Base-by-base conservation (phyloP, 2,113 vertebrate species). In the Marmota monax region DNA sequence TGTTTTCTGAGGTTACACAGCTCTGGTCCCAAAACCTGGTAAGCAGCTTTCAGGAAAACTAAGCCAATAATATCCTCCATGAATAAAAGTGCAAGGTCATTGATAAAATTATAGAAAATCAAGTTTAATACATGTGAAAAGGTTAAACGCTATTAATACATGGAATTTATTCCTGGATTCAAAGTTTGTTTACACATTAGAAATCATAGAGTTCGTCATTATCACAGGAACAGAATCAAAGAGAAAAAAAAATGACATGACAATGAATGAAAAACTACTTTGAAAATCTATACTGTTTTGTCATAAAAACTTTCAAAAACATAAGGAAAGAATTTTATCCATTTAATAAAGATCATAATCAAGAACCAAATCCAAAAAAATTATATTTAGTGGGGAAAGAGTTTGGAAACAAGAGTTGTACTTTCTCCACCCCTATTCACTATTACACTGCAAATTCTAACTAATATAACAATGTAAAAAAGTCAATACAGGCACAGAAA, bases 151-250 rank as follows among this genome's bases (percentile, higher is more conserved):
- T 76, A 77, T 84, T 95, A 78, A 51, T 45, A 90, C 90, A 25
- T 34, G 18, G 51, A 84, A 56, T 29, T 90, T 58, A 77, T 23
- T 58, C 56, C 20, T 25, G 58, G 39, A 58, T 82, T 92, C 23
- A 34, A 82, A 80, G 25, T 70, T 80, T 42, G n/a, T 13, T 58
- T 61, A 90, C 72, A 67, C 8, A 1, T 70, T 74, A 84, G 89
- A 37, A 88, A 88, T 77, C 90, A 51, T 42, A 72, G 63, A 76
- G 61, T 58, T 7, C 89, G 4, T 37, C 82, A 94, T 89, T 32
- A 92, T 85, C 69, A 89, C 29, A 77, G 48, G 39, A 74, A 61
- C 27, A 82, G 73, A 82, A 89, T 85, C 76, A 87, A 82, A 96
- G 39, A 69, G 32, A 37, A 92, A 82, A 45, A 45, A 84, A 82